Base-by-base conservation (phyloP, 2,888 invertebrate genomes). In the Cryptocheilus praepositus region DNA sequence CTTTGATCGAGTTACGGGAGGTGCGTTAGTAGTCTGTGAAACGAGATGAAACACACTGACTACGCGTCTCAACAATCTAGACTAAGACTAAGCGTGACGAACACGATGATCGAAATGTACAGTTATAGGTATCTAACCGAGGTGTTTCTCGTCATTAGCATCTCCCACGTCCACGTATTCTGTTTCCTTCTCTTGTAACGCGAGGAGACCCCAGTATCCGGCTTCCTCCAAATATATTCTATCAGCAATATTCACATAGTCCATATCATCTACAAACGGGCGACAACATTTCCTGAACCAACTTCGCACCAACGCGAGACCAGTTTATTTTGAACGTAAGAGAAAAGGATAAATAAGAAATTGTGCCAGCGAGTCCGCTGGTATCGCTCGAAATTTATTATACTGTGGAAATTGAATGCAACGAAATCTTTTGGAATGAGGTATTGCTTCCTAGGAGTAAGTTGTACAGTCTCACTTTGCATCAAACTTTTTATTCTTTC, bases 171-270 rank as follows among this genome's bases (percentile, higher is more conserved):
- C 83, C 68, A 81, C 77, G 74, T 82, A 85, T 77, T 85, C 85
- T 67, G 79, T 85, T 75, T 88, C 86, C 52, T 85, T 83, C 52
- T 87, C 86, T 77, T 85, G 86, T 71, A 87, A 80, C 18, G 87
- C 80, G 61, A 86, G 74, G 58, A 88, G 84, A 71, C 88, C 88
- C 88, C 88, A 88, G 76, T 85, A 88, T 73, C 88, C 85, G 73
- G 83, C 87, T 70, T 88, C 87, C 81, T 88, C 88, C 67, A 87
- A 83, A 81, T 87, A 88, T 79, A 86, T 83, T 84, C 88, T 85
- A 67, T 88, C 83, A 58, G 76, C 70, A 63, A 77, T 82, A 80
- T 83, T 81, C 74, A 86, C 81, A 71, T 77, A 79, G 70, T 86
- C 83, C 74, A 71, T 68, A 74, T 85, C 83, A 80, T 85, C 81